Evolutionary conservation across 2,113 vertebrate genomes (phyloP), one percentile per base, ranked within the genome.

Genomic region (Prietella phreatophila): DNA sequence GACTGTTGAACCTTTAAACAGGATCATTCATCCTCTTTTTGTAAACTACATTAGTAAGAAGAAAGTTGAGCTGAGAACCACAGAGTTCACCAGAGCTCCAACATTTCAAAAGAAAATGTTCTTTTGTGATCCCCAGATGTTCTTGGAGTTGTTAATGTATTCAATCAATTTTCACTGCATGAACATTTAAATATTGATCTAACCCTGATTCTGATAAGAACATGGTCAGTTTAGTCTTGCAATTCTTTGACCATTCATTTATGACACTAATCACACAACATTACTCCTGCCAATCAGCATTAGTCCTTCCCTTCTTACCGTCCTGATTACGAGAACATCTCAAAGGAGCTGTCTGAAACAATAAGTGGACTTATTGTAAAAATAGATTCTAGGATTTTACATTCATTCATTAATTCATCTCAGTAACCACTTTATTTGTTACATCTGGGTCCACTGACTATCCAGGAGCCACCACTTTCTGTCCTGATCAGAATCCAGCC

Each of bases 61-160:
- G 10, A 87, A 83, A 60, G 67, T n/a, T n/a, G 11, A 5, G 73
- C 36, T 4, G 9, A 82, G 15, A 71, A 58, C 63, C 78, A 42
- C 85, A 81, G 58, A 79, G 75, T 42, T 76, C 85, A 53, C 22
- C 39, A 65, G 53, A 58, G 30, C 50, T 82, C 36, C 11, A 82
- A 69, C 50, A 87, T 83, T 71, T 27, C 65, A 55, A 83, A n/a
- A 87, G 67, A 60, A 50, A 56, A 69, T 79, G 30, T 39, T 67
- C 58, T 33, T 79, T 88, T 86, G 79, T 76, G 22, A 89, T 85
- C 33, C n/a, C 71, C 30, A 79, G 5, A 30, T 91, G 87, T 87
- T 90, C 92, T 91, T 89, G 14, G 79, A 71, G 63, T 79, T 87
- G 55, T 61, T 75, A 47, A 83, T 73, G 67, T 33, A 83, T 83